Base-by-base conservation (phyloP, 2,888 invertebrate species). In the Meteorus colon region DNA sequence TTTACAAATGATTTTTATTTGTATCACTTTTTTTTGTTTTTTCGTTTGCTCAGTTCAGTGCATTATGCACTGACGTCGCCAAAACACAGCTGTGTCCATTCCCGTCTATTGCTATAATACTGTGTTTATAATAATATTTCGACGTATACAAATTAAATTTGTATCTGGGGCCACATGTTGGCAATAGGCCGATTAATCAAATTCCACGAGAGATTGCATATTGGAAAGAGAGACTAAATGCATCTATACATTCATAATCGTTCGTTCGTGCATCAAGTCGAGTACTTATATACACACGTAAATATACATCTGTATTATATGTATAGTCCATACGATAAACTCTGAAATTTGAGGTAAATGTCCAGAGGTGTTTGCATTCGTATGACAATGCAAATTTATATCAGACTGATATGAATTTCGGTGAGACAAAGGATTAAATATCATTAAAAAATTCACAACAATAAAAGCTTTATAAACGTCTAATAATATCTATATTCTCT, bases 181-280 rank as follows among this genome's bases (percentile, higher is more conserved):
- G 69, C 68, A 66, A 81, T 83, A 85, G 86, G 83, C 86, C 83
- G 87, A 86, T 88, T 87, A 88, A 85, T 86, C 83, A 86, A 86
- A 86, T 87, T 85, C 86, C 85, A 81, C 78, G 82, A 81, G 84
- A 84, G 87, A 87, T 83, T 55, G 19, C 19, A 55, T 41, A 41
- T 55, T 81, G 72, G 55, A 75, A 78, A 70, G 74, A 78, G 73
- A 55, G 8, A 55, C 55, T 55, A 6, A 55, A 55, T 55, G 55
- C 55, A 55, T 55, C 19, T 55, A 19, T 55, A 55, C 8, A 55
- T 55, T 55, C 4, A 8, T 55, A 55, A 19, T 19, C 71, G 70
- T 31, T 37, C 29, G n/a, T 62, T 62, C 19, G 68, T 60, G 62
- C n/a, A 62, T 62, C 0, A 31, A 31, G 19, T n/a, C 1, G 6